Conservation (phyloP, 2,113 vertebrate species). For the Colossoma macropomum region DNA sequence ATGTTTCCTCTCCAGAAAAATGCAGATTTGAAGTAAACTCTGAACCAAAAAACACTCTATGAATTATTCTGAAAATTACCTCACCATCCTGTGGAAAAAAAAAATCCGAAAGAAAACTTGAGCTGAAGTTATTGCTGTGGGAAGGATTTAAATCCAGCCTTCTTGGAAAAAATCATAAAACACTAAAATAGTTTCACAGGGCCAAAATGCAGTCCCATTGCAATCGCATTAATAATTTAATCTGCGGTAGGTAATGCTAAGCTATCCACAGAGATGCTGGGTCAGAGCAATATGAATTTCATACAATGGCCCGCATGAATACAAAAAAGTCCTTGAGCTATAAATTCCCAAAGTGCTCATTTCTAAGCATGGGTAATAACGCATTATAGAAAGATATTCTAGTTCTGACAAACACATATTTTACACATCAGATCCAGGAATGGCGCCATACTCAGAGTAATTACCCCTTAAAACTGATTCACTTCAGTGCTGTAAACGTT, state of each 20-base stretch:
- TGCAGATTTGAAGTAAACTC: constrained; percentile 2
- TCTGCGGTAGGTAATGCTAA: neutral
- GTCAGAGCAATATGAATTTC: neutral
- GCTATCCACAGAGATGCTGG: neutral
- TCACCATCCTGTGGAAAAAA: neutral
- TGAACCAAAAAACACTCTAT: neutral
- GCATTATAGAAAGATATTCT: constrained; percentile 1
- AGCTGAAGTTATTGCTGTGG: constrained; percentile 22
- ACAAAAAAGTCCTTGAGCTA: neutral
- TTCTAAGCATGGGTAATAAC: neutral
- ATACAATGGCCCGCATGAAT: neutral
- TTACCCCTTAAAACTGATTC: constrained; percentile 33
- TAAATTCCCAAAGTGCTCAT: neutral
- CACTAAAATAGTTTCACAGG: neutral
- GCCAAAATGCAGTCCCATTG: neutral
- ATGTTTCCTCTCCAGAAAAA: constrained; percentile 4
- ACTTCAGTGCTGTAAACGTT: constrained; percentile 29
- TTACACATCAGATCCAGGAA: neutral
- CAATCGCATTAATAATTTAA: constrained; percentile 13
- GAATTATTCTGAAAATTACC: constrained; percentile 14
- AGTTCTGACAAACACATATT: neutral
- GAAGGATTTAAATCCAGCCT: constrained; percentile 3
- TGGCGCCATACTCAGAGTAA: neutral
- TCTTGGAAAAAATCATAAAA: constrained; percentile 13
- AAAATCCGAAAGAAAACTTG: neutral